phyloP scores from a whole-genome alignment of 2,113 vertebrate genomes.

The Holacanthus passer region DNA sequence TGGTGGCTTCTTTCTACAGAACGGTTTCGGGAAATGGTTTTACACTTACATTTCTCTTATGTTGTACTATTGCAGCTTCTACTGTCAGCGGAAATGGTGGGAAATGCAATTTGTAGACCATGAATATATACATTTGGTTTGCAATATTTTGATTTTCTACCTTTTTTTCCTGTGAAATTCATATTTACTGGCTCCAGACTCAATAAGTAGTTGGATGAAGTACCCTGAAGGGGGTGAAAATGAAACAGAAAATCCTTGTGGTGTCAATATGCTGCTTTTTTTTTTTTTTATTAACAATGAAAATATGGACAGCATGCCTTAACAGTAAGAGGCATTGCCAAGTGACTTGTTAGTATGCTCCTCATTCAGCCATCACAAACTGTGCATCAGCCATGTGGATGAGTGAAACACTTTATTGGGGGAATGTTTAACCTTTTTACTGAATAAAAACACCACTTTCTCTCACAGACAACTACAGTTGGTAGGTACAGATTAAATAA shows the following conservation, averaged over 20 bases:
- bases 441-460: conserved; percentile 83
- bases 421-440: conserved; percentile 86
- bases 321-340: conserved; percentile 20
- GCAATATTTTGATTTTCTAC: background rate
- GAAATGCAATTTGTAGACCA: conserved; percentile 1
- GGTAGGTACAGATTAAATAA: conserved; percentile 88
- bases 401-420: conserved; percentile 86
- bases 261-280: conserved; percentile 32
- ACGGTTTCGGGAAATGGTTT: background rate
- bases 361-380: conserved; percentile 53
- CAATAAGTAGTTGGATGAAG: conserved; percentile 19
- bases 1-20: conserved; percentile 52
- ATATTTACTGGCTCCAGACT: conserved; percentile 15
- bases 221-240: conserved; percentile 22
- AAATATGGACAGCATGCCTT: conserved; percentile 43
- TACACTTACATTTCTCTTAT: background rate
- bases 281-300: conserved; percentile 13
- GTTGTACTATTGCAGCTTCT: background rate
- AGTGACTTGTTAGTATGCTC: conserved; percentile 38
- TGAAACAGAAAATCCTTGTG: conserved; percentile 36
- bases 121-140: conserved; percentile 12
- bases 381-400: conserved; percentile 52
- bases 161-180: conserved; percentile 22
- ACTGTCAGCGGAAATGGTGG: background rate
- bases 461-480: conserved; percentile 84